Evolutionary conservation across 23 tunicate species (phyloP), one percentile per base, ranked within the genome.

Genomic region (Corella eumyota): DNA sequence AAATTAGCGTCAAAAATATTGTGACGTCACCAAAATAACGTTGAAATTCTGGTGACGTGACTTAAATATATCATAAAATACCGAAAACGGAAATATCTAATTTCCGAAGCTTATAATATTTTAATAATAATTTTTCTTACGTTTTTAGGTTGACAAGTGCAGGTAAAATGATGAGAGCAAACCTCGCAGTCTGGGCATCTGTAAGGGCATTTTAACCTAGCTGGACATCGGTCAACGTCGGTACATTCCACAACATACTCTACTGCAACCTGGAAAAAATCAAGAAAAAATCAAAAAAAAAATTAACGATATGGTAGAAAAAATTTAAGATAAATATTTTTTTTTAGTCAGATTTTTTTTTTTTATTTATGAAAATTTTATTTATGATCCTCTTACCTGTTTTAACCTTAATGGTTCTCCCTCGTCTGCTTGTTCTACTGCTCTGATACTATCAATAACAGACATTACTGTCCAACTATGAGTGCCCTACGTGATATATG

Each of bases 81-180:
- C n/a, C n/a, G n/a, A n/a, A n/a, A n/a, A n/a, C n/a, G n/a, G n/a
- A n/a, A n/a, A n/a, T n/a, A n/a, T n/a, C n/a, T n/a, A n/a, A n/a
- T n/a, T n/a, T n/a, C n/a, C n/a, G n/a, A n/a, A n/a, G n/a, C n/a
- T n/a, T n/a, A n/a, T n/a, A n/a, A n/a, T n/a, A n/a, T n/a, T n/a
- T n/a, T n/a, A n/a, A n/a, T n/a, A n/a, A n/a, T n/a, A n/a, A n/a
- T n/a, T 40, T 11, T 9, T 40, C 11, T 9, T 40, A 15, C 60
- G 2, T 22, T 26, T 33, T 33, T 32, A 33, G 15, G 27, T 3
- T 70, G 58, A 40, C 96, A 88, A 20, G 82, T 34, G 70, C 96
- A 88, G 1, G 72, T 55, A 28, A 88, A 58, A n/a, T 78, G 81
- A 45, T 88, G 96, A n/a, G 90, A 62, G 37, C 96, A 88, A 1